Evolutionary conservation across 2,888 invertebrate genomes (phyloP), one percentile per base, ranked within the genome.

Genomic region (Drosophila suboccidentalis): DNA sequence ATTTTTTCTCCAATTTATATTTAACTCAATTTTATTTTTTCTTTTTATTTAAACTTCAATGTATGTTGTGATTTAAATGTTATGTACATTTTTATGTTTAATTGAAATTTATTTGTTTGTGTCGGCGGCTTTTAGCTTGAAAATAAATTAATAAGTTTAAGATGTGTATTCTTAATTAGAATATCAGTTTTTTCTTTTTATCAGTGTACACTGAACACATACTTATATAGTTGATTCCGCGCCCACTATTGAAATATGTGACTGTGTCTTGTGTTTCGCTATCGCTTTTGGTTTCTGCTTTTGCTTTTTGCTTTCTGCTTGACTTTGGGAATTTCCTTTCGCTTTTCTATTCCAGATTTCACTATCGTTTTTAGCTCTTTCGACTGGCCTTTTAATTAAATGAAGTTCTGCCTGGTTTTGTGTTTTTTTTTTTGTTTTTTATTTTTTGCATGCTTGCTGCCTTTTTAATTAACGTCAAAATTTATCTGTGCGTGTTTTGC

Each of bases 241-340:
- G 80, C 78, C 89, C 75, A 75, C 73, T 89, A 87, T 89, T 87
- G 86, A 86, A 89, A 80, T 80, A 89, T 84, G 87, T 57, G 60
- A 49, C 29, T 53, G 49, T 75, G 43, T 47, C 50, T 60, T 59
- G 51, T 73, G 57, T 64, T 80, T 63, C 70, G 50, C 41, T 68
- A 54, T 70, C 41, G 43, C 54, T 70, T 68, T 63, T 49, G 26
- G 46, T 38, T 47, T 19, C 19, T 73, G 41, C 44, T 63, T 63
- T 71, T 49, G 17, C 43, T 53, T 71, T 71, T 71, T 41, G 17
- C 59, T 58, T 70, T 64, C 58, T 10, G 32, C 46, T 53, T 64
- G 9, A 15, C 38, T 54, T 71, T 67, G 22, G 41, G 38, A 54
- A 58, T 62, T 70, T 22, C 17, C 51, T 63, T 50, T 49, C 39